Evolutionary conservation across 92 coral and sea anemone species (phyloP).

Genomic region (Palythoa grandiflora): DNA sequence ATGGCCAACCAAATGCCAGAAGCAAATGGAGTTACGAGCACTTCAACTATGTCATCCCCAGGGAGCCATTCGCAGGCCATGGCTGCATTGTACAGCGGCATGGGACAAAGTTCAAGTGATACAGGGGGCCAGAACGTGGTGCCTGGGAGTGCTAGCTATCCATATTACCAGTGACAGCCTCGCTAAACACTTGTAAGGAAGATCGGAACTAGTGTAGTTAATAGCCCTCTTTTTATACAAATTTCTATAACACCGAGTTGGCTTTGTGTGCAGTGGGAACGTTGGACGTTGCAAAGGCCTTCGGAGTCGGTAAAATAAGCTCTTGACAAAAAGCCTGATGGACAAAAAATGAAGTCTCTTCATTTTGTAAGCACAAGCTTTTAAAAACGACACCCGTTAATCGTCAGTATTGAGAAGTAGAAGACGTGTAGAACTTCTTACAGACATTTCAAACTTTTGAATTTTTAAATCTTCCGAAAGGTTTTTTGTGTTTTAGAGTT

Average conservation of each 20-base stretch:
- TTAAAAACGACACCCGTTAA: neutral
- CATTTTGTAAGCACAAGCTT: neutral
- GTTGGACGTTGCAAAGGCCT: neutral
- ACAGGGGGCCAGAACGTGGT: conserved; percentile 38
- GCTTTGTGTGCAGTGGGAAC: neutral
- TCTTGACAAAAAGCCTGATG: neutral
- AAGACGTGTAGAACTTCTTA: neutral
- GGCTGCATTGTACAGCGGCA: conserved; percentile 67
- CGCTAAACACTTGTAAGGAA: neutral
- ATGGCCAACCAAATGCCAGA: conserved; percentile 42
- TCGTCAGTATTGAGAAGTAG: neutral
- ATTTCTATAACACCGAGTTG: neutral
- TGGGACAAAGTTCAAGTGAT: conserved; percentile 56
- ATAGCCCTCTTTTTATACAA: neutral
- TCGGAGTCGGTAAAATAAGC: neutral
- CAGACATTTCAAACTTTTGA: neutral
- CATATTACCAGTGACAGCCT: conserved; percentile 62
- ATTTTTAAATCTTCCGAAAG: neutral
- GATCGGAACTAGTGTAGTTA: no score
- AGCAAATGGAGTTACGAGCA: conserved; percentile 59
- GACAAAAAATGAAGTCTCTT: neutral
- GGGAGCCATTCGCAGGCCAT: conserved; percentile 48
- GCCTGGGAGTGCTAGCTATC: conserved; percentile 46
- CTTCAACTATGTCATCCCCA: conserved; percentile 46
- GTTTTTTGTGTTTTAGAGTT: neutral